A percentile compares a stretch with the other conserved stretches of the same genome.
These are phyloP conservation scores for Mesocentrotus franciscanus DNA, from an alignment of 53 echinoderm and acorn worm genomes.

Conservation along the genomic window DNA sequence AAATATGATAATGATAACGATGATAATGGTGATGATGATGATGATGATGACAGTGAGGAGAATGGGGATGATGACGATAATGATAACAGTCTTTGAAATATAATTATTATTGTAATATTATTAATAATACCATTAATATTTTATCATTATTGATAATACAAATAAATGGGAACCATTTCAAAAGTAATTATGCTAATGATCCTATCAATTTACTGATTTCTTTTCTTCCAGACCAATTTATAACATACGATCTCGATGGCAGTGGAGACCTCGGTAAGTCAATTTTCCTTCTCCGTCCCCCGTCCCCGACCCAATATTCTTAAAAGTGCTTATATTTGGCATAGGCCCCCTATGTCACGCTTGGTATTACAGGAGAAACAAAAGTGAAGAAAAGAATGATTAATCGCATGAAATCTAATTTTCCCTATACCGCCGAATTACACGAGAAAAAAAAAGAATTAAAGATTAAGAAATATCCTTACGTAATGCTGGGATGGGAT, in stretches of 20 bases:
- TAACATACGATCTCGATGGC: constrained; percentile 85
- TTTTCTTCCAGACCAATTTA: constrained; percentile 82
- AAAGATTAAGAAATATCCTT: too few relatives aligned
- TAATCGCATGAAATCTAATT: too few relatives aligned
- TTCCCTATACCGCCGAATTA: too few relatives aligned
- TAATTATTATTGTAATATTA: neutral
- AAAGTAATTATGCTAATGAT: too few relatives aligned
- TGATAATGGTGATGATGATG: neutral
- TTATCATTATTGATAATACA: neutral
- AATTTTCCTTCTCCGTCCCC: neutral
- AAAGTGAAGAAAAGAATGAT: too few relatives aligned
- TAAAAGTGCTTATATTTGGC: too few relatives aligned
- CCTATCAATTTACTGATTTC: neutral
- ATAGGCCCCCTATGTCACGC: too few relatives aligned
- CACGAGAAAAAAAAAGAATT: too few relatives aligned
- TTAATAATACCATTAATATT: neutral
- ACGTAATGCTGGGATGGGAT: too few relatives aligned
- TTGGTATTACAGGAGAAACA: too few relatives aligned
- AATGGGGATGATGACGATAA: neutral
- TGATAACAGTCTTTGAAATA: neutral
- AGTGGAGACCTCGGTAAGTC: constrained; percentile 92
- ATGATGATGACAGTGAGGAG: neutral
- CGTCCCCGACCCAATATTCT: too few relatives aligned
- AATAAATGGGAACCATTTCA: neutral
- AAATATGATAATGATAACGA: neutral